Conservation (phyloP, 1,140 invertebrate species). For the Drosophila sp. region DNA sequence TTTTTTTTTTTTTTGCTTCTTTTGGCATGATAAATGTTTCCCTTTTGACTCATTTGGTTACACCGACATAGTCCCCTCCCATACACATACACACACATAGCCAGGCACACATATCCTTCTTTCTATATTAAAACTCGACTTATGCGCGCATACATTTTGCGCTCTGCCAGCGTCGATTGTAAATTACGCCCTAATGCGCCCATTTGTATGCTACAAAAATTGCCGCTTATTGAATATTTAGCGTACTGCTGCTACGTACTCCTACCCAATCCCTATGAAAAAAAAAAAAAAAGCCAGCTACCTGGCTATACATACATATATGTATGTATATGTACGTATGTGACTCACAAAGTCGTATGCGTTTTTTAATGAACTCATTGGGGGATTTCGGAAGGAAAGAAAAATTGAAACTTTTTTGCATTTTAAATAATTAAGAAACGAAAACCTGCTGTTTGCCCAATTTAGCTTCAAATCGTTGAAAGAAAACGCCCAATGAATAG, state of each 20-base stretch:
- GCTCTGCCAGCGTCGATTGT: slow-evolving; percentile 62
- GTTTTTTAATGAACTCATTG: slow-evolving; percentile 75
- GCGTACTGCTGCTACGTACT: slow-evolving; percentile 38
- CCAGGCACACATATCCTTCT: slow-evolving; percentile 26
- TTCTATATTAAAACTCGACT: slow-evolving; percentile 34
- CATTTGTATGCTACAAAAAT: slow-evolving; percentile 82
- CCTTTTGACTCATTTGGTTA: slow-evolving; percentile 79
- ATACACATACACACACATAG: slow-evolving; percentile 34
- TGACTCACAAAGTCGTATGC: slow-evolving; percentile 13
- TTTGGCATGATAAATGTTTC: slow-evolving; percentile 75
- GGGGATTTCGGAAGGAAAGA: slow-evolving; percentile 52
- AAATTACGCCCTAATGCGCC: slow-evolving; percentile 80
- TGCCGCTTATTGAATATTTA: slow-evolving; percentile 81
- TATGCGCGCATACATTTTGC: slow-evolving; percentile 54
- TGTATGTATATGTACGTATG: background rate
- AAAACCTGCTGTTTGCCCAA: slow-evolving; percentile 10
- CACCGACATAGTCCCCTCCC: slow-evolving; percentile 33
- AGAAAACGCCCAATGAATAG: slow-evolving; percentile 49
- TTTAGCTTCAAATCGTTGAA: background rate
- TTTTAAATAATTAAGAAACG: slow-evolving; percentile 76
- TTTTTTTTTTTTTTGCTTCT: slow-evolving; percentile 46
- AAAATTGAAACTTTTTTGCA: slow-evolving; percentile 53
- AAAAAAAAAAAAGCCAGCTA: background rate
- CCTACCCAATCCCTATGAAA: background rate
- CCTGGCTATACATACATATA: background rate